Evolutionary conservation across 1,140 invertebrate genomes (phyloP).

Genomic region (Lasaia peninsularis): DNA sequence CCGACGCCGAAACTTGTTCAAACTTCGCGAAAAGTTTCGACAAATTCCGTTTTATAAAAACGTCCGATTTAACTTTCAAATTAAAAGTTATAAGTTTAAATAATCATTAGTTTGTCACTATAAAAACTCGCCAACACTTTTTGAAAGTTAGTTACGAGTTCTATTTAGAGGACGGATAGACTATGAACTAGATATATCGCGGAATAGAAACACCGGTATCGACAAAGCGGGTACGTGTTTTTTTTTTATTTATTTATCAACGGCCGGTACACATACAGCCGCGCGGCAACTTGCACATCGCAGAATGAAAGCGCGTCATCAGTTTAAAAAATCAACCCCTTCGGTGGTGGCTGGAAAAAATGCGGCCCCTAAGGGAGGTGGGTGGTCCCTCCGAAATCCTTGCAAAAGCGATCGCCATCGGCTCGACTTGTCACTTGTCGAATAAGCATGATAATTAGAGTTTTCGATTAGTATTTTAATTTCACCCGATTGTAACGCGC

Average conservation of each 20-base stretch:
- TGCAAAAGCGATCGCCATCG: constrained; percentile 71
- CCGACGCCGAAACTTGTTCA: constrained; percentile 33
- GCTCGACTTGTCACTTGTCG: constrained; percentile 72
- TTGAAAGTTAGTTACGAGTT: constrained; percentile 38
- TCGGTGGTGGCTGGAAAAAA: constrained; percentile 72
- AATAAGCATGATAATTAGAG: constrained; percentile 75
- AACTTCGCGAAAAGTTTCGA: constrained; percentile 46
- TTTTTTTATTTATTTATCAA: constrained; percentile 73
- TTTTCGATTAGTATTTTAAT: constrained; percentile 64
- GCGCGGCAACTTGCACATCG: constrained; percentile 72
- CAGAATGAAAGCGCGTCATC: constrained; percentile 79
- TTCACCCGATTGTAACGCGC: constrained; percentile 26
- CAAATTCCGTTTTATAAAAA: constrained; percentile 29
- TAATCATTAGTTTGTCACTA: constrained; percentile 13
- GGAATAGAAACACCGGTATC: constrained; percentile 61
- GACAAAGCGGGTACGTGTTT: constrained; percentile 52
- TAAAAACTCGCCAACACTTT: constrained; percentile 43
- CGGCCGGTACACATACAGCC: constrained; percentile 66
- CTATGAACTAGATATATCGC: constrained; percentile 46
- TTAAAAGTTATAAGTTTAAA: constrained; percentile 21
- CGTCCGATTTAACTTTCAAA: constrained; percentile 22
- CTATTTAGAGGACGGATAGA: constrained; percentile 35
- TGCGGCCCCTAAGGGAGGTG: constrained; percentile 47
- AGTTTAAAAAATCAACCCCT: constrained; percentile 79
- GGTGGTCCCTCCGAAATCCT: constrained; percentile 67